Base-by-base conservation (phyloP, 2,797 vertebrate species). In the Clarias fuscus region DNA sequence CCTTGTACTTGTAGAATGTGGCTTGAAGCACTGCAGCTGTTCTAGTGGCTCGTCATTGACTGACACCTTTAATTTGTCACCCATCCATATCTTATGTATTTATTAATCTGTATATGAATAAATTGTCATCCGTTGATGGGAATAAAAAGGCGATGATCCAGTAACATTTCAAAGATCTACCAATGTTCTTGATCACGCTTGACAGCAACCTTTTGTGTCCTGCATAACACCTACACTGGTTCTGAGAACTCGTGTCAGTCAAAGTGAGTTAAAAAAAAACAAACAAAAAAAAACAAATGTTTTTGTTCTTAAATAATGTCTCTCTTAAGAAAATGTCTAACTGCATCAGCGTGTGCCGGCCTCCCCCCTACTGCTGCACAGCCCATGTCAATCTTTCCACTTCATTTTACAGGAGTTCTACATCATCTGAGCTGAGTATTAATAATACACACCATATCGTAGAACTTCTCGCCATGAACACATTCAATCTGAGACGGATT, bases 371-470 rank as follows among this genome's bases (percentile, higher is more conserved):
- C 53, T 77, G 43, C 24, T 17, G 43, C 43, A 75, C 7, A 53
- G 24, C 14, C 72, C 24, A n/a, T 15, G 13, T 53, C 24, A n/a
- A n/a, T 75, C 71, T 73, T 73, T 73, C 37, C 10, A 48, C 13
- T 48, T 48, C 5, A 75, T 75, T 72, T 72, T 70, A 14, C 64
- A 30, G n/a, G n/a, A 70, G 15, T 70, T 56, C 73, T 76, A 75
- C 48, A 56, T 76, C n/a, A 56, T 76, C n/a, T 56, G 17, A 58
- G 27, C n/a, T 56, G 17, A 58, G 27, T 77, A 59, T 58, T 77
- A 58, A 37, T 8, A 77, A 56, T 20, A 58, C 53, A 33, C 27
- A 53, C 17, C 18, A 59, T 22, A 13, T 10, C 33, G 53, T 30
- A 30, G n/a, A 30, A 58, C 30, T 58, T 77, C n/a, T 58, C 73